These are phyloP conservation scores for Megalops atlanticus DNA, from an alignment of 2,113 vertebrate genomes.

Conservation along the genomic window DNA sequence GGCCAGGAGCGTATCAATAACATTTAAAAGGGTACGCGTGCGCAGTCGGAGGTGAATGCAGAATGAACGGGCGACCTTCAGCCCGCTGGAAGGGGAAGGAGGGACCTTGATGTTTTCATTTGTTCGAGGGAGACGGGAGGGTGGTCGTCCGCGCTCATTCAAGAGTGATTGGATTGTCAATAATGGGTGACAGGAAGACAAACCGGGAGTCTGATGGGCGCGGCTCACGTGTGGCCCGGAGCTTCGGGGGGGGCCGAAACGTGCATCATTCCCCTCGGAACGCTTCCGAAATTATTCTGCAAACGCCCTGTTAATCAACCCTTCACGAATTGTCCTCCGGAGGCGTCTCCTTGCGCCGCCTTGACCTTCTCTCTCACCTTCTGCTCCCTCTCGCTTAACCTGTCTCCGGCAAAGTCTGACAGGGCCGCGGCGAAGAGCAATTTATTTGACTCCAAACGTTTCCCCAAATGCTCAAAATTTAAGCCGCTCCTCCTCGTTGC, in stretches of 20 bases:
- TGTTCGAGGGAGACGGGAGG: slow-evolving; percentile 62
- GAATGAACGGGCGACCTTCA: slow-evolving; percentile 58
- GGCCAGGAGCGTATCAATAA: slow-evolving; percentile 53
- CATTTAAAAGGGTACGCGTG: slow-evolving; percentile 37
- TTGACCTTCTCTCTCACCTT: not conserved
- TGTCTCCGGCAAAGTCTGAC: slow-evolving; percentile 38
- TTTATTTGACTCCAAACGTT: slow-evolving; percentile 7
- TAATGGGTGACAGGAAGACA: slow-evolving; percentile 40
- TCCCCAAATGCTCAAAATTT: not conserved
- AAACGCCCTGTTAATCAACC: slow-evolving; percentile 46
- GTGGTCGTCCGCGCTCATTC: slow-evolving; percentile 53
- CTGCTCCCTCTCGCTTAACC: slow-evolving; percentile 17
- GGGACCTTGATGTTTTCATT: slow-evolving; percentile 55
- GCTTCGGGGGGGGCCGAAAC: no score
- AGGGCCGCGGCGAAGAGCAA: not conserved
- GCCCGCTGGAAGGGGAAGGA: slow-evolving; percentile 26
- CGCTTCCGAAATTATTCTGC: slow-evolving; percentile 40
- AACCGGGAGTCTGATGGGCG: slow-evolving; percentile 18
- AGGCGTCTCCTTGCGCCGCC: slow-evolving; percentile 5
- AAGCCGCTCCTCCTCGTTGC: not conserved
- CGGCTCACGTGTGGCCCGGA: not conserved
- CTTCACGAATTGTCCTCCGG: slow-evolving; percentile 24
- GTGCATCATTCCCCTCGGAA: not conserved
- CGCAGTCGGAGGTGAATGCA: slow-evolving; percentile 39
- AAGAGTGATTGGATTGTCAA: slow-evolving; percentile 56